Conservation (phyloP, 2,113 vertebrate species). For the Crypturellus undulatus region DNA sequence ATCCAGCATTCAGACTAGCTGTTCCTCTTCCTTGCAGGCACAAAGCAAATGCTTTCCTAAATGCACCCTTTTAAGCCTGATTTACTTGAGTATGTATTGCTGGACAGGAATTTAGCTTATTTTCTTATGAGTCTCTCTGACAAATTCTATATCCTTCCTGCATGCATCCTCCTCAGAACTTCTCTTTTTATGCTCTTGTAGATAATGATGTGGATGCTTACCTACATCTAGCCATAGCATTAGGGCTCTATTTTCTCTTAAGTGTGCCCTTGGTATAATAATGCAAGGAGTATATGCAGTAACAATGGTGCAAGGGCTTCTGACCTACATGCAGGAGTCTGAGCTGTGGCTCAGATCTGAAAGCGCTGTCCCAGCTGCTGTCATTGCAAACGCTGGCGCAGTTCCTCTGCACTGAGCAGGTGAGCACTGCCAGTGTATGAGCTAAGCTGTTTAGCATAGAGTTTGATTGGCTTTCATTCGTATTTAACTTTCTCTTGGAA, state of each 20-base stretch:
- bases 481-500: constrained; percentile 29
- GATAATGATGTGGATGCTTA: not conserved
- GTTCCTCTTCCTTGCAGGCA: not conserved
- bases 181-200: not conserved
- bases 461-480: not conserved
- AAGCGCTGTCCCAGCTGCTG: not conserved
- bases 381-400: not conserved
- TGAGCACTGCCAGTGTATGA: not conserved
- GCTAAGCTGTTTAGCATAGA: not conserved
- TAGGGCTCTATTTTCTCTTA: not conserved
- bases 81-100: not conserved
- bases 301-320: fast-evolving
- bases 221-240: not conserved
- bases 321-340: not conserved
- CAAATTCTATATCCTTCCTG: not conserved
- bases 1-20: not conserved
- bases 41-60: not conserved
- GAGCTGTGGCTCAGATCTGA: not conserved
- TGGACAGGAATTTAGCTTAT: not conserved
- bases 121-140: not conserved
- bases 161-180: not conserved
- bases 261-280: not conserved
- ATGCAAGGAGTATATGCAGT: not conserved
- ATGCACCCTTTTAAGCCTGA: not conserved
- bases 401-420: not conserved